These are phyloP conservation scores for Periplaneta americana DNA, from an alignment of 1,140 invertebrate genomes.

Conservation along the genomic window DNA sequence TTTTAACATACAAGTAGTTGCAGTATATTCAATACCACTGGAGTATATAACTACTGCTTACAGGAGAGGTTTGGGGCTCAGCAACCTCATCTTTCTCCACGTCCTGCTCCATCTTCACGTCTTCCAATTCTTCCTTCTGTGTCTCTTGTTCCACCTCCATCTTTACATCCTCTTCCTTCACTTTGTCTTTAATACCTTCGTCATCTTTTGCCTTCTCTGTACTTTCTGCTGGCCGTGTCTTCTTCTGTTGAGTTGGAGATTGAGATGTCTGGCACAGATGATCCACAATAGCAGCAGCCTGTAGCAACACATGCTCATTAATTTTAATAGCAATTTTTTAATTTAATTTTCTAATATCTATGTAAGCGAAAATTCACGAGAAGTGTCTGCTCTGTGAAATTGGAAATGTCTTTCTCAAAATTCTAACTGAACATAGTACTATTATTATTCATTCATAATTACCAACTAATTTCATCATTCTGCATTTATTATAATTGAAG, in stretches of 20 bases:
- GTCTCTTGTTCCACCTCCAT: constrained; percentile 19
- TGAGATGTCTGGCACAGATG: constrained; percentile 39
- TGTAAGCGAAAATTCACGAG: too few relatives aligned
- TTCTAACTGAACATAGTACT: too few relatives aligned
- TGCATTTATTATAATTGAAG: too few relatives aligned
- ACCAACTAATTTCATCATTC: too few relatives aligned
- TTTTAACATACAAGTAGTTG: too few relatives aligned
- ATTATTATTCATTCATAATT: too few relatives aligned
- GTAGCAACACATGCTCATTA: constrained; percentile 1
- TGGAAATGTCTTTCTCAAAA: too few relatives aligned
- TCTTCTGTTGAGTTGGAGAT: constrained; percentile 15
- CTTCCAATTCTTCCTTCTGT: background rate
- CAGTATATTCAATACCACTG: too few relatives aligned
- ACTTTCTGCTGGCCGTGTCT: constrained; percentile 27
- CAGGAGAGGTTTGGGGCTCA: background rate
- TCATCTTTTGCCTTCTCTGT: constrained; percentile 33
- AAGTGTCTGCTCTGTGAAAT: too few relatives aligned
- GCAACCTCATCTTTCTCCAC: background rate
- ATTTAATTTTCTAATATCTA: too few relatives aligned
- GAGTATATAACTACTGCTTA: too few relatives aligned
- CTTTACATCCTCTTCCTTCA: constrained; percentile 43
- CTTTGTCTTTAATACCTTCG: constrained; percentile 42
- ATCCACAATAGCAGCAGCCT: constrained; percentile 57
- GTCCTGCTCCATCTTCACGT: background rate
- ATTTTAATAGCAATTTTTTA: too few relatives aligned